phyloP scores from a whole-genome alignment of 2,888 invertebrate genomes.

The Cyclophora albipunctata region DNA sequence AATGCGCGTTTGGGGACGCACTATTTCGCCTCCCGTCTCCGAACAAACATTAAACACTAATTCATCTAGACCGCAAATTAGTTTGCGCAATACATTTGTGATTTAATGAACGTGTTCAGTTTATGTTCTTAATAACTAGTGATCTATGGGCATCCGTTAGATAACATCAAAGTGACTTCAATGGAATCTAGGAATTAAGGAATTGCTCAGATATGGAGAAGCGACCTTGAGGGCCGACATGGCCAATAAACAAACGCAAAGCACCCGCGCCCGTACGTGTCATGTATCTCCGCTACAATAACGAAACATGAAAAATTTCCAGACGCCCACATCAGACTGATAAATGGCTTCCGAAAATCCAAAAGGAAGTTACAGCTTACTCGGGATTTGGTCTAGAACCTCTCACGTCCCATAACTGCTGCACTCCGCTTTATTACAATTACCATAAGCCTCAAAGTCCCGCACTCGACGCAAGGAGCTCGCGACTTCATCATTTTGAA shows the following conservation, averaged over 20 bases:
- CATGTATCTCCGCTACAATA: slow-evolving; percentile 65
- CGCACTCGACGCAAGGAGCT: slow-evolving; percentile 60
- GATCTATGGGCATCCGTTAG: slow-evolving; percentile 13
- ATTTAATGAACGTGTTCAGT: slow-evolving; percentile 26
- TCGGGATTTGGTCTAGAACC: slow-evolving; percentile 77
- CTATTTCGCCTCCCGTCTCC: slow-evolving; percentile 44
- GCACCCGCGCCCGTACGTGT: slow-evolving; percentile 56
- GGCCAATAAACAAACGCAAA: slow-evolving; percentile 53
- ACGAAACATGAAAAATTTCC: slow-evolving; percentile 76
- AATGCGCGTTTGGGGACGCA: slow-evolving; percentile 61
- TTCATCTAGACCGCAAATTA: slow-evolving; percentile 45
- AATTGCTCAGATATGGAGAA: slow-evolving; percentile 12
- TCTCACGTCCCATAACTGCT: slow-evolving; percentile 76
- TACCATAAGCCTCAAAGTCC: slow-evolving; percentile 76
- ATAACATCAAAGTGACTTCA: slow-evolving; percentile 15
- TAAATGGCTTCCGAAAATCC: slow-evolving; percentile 78
- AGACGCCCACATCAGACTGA: slow-evolving; percentile 76
- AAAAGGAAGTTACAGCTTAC: slow-evolving; percentile 78
- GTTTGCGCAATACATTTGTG: slow-evolving; percentile 23
- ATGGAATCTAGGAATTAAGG: slow-evolving; percentile 12
- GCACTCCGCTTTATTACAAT: slow-evolving; percentile 77
- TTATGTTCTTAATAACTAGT: slow-evolving; percentile 24
- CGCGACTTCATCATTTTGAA: slow-evolving; percentile 70
- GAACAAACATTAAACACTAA: slow-evolving; percentile 49
- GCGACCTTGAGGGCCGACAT: slow-evolving; percentile 40